Evolutionary conservation across 1,140 invertebrate species (phyloP).

Genomic region (Drosophila novamexicana): DNA sequence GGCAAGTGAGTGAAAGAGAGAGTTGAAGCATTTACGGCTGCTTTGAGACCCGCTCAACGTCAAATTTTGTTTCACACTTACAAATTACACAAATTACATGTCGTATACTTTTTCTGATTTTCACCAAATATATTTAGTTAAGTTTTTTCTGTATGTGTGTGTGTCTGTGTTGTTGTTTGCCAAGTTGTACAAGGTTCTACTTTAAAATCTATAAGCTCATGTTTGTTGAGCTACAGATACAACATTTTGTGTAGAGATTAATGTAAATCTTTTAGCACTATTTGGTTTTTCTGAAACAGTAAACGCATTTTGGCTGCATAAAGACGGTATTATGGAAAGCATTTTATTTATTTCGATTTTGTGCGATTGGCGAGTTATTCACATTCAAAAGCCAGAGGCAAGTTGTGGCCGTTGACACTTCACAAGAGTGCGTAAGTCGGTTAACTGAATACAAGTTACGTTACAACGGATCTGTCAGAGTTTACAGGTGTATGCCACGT

Average conservation of each 20-base stretch:
- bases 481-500: constrained; percentile 1
- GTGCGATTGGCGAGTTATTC: neutral
- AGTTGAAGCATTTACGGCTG: constrained; percentile 1
- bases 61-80: constrained; percentile 64
- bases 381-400: neutral
- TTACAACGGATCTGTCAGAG: constrained; percentile 5
- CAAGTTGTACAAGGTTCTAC: neutral
- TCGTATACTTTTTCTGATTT: constrained; percentile 15
- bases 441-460: constrained; percentile 20
- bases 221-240: no score
- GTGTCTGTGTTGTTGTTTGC: no score
- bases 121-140: constrained; percentile 49
- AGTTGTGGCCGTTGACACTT: neutral
- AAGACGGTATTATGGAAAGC: no score
- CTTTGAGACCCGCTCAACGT: constrained; percentile 6
- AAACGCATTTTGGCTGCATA: no score
- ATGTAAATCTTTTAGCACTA: no score
- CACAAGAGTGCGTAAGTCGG: neutral
- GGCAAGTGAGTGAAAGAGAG: neutral
- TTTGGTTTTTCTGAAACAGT: no score
- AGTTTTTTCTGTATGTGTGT: constrained; percentile 11
- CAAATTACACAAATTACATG: constrained; percentile 53
- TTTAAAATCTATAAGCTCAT: no score
- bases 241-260: no score
- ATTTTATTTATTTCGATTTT: neutral